Conservation (phyloP, 1,140 invertebrate genomes). For the Laodelphax striatellus region DNA sequence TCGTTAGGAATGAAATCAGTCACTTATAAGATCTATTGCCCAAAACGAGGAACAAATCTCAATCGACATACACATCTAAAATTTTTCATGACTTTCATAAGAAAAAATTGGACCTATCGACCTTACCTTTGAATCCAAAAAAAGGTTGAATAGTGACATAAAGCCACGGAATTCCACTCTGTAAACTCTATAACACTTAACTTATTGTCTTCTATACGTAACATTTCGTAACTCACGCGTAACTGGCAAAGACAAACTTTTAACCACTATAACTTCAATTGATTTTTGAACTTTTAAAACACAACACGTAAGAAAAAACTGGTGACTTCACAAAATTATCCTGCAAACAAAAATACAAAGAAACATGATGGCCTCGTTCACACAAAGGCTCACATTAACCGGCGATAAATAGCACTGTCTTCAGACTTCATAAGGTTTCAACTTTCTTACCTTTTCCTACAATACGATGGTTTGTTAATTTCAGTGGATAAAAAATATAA, state of each 20-base stretch:
- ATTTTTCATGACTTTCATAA: neutral
- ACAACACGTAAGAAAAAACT: conserved; percentile 13
- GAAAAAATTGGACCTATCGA: conserved; percentile 5
- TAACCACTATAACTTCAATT: conserved; percentile 7
- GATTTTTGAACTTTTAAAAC: conserved; percentile 1
- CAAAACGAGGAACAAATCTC: neutral
- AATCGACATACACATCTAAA: neutral
- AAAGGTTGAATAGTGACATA: conserved; percentile 9
- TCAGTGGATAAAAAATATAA: too few relatives aligned
- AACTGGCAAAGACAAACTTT: conserved; percentile 5
- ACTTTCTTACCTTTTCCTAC: conserved; percentile 14
- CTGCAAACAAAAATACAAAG: conserved; percentile 11
- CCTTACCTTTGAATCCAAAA: conserved; percentile 12
- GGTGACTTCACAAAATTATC: conserved; percentile 5
- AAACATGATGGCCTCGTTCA: conserved; percentile 8
- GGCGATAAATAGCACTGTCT: conserved; percentile 8
- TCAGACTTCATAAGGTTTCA: conserved; percentile 7
- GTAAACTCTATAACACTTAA: conserved; percentile 2
- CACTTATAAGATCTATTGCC: neutral
- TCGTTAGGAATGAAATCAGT: neutral
- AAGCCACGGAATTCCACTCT: conserved; percentile 6
- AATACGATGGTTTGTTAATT: conserved; percentile 1
- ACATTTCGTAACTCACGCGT: conserved; percentile 11
- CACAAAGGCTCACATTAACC: neutral
- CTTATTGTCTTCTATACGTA: conserved; percentile 11